Conservation (phyloP, 92 coral and sea anemone genomes). For the Zoanthus gigantus region DNA sequence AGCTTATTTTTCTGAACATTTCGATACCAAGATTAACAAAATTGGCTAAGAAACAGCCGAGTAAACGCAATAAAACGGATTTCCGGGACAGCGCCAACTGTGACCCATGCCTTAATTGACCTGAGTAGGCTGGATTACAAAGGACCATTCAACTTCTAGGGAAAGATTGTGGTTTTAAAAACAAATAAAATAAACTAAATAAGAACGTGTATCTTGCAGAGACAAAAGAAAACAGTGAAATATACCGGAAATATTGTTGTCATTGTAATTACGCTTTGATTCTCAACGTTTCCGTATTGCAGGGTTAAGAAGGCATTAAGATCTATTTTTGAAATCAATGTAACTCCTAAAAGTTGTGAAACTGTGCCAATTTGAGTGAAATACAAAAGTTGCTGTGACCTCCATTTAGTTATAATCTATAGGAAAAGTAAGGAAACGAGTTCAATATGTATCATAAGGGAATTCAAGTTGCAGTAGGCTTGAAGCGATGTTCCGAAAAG, state of each 20-base stretch:
- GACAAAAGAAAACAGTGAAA: too few relatives aligned
- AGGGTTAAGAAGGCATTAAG: not conserved
- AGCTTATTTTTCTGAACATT: too few relatives aligned
- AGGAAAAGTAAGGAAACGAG: not conserved
- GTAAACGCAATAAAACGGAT: too few relatives aligned
- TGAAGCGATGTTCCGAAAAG: not conserved
- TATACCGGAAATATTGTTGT: not conserved
- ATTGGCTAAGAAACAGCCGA: too few relatives aligned
- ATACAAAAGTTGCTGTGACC: not conserved
- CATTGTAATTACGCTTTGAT: not conserved
- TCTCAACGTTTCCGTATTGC: not conserved
- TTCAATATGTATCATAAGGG: not conserved
- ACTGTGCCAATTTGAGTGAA: not conserved
- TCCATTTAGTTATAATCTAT: not conserved
- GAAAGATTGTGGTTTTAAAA: too few relatives aligned
- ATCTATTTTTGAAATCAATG: not conserved
- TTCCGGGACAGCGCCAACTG: too few relatives aligned
- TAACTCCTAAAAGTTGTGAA: not conserved
- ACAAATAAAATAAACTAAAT: too few relatives aligned
- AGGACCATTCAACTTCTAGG: too few relatives aligned
- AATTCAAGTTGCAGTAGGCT: slow-evolving; percentile 7
- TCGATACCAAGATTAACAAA: too few relatives aligned
- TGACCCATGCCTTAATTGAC: too few relatives aligned
- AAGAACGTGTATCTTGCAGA: too few relatives aligned
- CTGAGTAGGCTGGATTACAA: too few relatives aligned